Conservation (phyloP, 2,888 invertebrate genomes). For the Syrphus vitripennis region DNA sequence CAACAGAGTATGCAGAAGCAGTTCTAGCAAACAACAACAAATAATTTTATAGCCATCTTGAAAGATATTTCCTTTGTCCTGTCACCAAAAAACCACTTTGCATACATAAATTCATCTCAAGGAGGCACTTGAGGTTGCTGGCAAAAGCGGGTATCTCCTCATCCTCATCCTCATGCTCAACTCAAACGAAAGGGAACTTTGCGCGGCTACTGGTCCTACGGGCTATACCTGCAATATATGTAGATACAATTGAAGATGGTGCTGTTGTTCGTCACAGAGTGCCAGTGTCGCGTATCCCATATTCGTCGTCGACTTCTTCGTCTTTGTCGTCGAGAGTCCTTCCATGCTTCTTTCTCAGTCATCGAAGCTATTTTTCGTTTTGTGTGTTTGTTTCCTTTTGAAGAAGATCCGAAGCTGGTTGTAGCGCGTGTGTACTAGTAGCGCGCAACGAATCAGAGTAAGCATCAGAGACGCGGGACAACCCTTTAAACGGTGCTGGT, state of each 20-base stretch:
- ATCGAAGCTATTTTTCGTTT: slow-evolving; percentile 42
- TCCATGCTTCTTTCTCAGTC: background rate
- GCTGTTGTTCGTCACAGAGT: slow-evolving; percentile 64
- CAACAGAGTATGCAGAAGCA: slow-evolving; percentile 40
- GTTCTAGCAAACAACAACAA: slow-evolving; percentile 67
- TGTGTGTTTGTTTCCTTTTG: slow-evolving; percentile 46
- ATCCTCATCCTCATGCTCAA: background rate
- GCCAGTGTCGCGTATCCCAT: slow-evolving; percentile 58
- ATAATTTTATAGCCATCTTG: slow-evolving; percentile 68
- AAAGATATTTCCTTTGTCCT: slow-evolving; percentile 74
- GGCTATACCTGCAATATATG: background rate
- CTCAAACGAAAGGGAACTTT: slow-evolving; percentile 63
- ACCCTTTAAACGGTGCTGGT: slow-evolving; percentile 46
- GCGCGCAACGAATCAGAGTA: slow-evolving; percentile 51
- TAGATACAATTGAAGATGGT: slow-evolving; percentile 26
- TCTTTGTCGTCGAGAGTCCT: slow-evolving; percentile 32
- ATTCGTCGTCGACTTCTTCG: slow-evolving; percentile 50
- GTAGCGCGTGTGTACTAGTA: slow-evolving; percentile 20
- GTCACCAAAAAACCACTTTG: slow-evolving; percentile 77
- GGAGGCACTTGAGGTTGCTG: slow-evolving; percentile 53
- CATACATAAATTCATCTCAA: slow-evolving; percentile 80
- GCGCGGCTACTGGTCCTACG: slow-evolving; percentile 66
- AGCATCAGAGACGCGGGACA: slow-evolving; percentile 38
- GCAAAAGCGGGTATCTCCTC: slow-evolving; percentile 8
- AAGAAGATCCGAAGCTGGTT: slow-evolving; percentile 56